Evolutionary conservation across 2,797 vertebrate genomes (phyloP).

Genomic region (Microctenopoma steveboyesi): DNA sequence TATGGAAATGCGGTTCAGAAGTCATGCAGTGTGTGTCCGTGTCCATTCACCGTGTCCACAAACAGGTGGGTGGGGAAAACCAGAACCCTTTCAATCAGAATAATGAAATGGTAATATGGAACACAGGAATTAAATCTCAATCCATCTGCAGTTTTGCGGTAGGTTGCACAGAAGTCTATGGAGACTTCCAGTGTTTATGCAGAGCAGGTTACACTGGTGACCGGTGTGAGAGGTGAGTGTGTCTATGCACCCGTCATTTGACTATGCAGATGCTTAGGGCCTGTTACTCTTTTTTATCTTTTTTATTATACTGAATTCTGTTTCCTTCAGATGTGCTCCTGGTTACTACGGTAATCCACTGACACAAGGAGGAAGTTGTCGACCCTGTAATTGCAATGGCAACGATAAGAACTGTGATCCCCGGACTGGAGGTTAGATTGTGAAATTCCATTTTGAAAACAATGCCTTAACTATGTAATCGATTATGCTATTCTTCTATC

Average conservation of each 20-base stretch:
- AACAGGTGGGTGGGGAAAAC: constrained; percentile 85
- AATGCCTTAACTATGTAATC: background rate
- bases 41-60: constrained; percentile 80
- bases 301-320: constrained; percentile 24
- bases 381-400: constrained; percentile 89
- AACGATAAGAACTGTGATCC: constrained; percentile 87
- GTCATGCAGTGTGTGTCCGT: constrained; percentile 88
- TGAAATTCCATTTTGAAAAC: background rate
- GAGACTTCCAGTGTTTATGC: constrained; percentile 87
- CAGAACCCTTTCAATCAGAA: background rate
- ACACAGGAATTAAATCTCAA: constrained; percentile 5
- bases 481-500: background rate
- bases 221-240: constrained; percentile 88
- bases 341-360: constrained; percentile 94
- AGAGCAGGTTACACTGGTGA: constrained; percentile 88
- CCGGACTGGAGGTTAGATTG: constrained; percentile 89
- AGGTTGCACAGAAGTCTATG: constrained; percentile 84
- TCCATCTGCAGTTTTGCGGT: constrained; percentile 87
- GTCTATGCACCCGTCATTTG: background rate
- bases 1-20: constrained; percentile 84
- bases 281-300: constrained; percentile 6
- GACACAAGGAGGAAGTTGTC: constrained; percentile 85
- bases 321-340: constrained; percentile 87
- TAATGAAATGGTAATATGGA: background rate
- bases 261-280: background rate